Evolutionary conservation across 2,113 vertebrate genomes (phyloP).

Genomic region (Plecturocebus donacophilus): DNA sequence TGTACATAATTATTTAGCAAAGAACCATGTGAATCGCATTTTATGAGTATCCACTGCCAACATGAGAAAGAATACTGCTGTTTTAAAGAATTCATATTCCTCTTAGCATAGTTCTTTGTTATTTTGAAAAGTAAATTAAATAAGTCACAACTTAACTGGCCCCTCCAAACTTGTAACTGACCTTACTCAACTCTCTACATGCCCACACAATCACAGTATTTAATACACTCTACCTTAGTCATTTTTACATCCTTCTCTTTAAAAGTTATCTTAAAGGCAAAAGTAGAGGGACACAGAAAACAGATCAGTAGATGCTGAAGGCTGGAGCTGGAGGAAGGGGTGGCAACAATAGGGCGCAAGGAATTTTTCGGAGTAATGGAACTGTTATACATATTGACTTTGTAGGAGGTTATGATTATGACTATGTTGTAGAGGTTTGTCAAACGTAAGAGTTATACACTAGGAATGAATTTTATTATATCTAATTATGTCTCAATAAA

Average conservation of each 20-base stretch:
- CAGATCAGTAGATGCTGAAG: not conserved
- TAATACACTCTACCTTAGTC: not conserved
- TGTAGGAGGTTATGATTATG: not conserved
- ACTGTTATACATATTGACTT: not conserved
- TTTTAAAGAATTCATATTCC: slow-evolving; percentile 17
- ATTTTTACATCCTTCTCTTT: slow-evolving; percentile 31
- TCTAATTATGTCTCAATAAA: not conserved
- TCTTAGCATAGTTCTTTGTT: not conserved
- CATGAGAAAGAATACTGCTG: not conserved
- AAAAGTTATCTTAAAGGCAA: slow-evolving; percentile 28
- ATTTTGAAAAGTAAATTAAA: not conserved
- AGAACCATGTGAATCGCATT: slow-evolving; percentile 36
- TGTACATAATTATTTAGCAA: slow-evolving; percentile 44
- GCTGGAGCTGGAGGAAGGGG: not conserved
- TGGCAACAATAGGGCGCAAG: not conserved
- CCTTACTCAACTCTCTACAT: not conserved
- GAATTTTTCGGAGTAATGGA: not conserved
- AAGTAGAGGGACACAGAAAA: not conserved
- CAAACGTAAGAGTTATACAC: slow-evolving; percentile 5
- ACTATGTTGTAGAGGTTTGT: not conserved
- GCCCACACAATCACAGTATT: not conserved
- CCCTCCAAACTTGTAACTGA: not conserved
- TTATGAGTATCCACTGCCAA: not conserved
- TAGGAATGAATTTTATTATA: not conserved
- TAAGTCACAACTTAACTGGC: not conserved